Evolutionary conservation across 2,797 vertebrate genomes (phyloP), one percentile per base, ranked within the genome.

Genomic region (Paguma larvata): DNA sequence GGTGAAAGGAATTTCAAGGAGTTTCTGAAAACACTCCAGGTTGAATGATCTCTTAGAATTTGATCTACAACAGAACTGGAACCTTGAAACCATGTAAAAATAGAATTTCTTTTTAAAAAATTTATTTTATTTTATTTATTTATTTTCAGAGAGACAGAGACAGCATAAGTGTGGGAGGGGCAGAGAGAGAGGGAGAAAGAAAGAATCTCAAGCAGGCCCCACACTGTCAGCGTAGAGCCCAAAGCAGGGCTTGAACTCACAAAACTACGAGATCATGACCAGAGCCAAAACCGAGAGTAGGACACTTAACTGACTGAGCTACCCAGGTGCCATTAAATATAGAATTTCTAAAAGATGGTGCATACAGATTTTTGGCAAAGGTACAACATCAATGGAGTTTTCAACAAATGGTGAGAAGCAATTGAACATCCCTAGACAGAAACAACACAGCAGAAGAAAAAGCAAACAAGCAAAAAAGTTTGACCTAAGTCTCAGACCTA

Each of bases 11-110:
- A 51, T 67, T 90, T 41, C 7, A 34, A 87, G 21, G 53, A 90
- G 4, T 90, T 92, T 75, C 59, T 88, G 30, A 62, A 85, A 91
- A 21, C 15, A 77, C 70, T 38, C n/a, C 21, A 30, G 38, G 19
- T 67, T 62, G 46, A 92, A 92, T 89, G 67, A 77, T n/a, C 44
- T 46, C 53, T 93, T 75, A n/a, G 56, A 21, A 94, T 83, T 93
- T 93, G 56, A 68, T 75, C 23, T 82, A 62, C 15, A 59, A 30
- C 15, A 72, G 56, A 96, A 63, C 6, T 77, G 18, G 21, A 79
- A 86, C 56, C 51, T 90, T 65, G 59, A 95, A 92, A 46, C 12
- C 30, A 34, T 51, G 23, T 89, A 79, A 44, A 68, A n/a, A 79
- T 2, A 38, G 44, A 79, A 79, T 80, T 97, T 87, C 8, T 21